Conservation (phyloP, 2,888 invertebrate genomes). For the Ischnura elegans region DNA sequence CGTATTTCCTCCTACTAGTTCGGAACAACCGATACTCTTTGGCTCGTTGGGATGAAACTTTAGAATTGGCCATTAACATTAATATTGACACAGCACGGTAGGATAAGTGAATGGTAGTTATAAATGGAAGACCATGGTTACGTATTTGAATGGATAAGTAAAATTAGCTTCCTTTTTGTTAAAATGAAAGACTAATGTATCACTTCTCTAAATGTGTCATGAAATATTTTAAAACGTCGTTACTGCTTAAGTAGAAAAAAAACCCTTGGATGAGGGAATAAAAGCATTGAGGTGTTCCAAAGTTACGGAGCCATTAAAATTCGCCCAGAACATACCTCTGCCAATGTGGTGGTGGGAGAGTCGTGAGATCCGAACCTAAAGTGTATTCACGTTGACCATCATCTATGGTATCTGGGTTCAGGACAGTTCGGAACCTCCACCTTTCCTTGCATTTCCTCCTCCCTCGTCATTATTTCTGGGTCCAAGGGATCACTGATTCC, state of each 20-base stretch:
- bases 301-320: background rate
- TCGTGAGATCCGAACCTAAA: background rate
- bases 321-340: background rate
- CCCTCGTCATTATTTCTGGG: background rate
- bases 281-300: background rate
- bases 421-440: background rate
- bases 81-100: background rate
- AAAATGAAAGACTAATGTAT: background rate
- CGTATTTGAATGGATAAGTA: background rate
- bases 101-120: background rate
- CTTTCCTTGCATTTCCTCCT: background rate
- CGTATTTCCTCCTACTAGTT: too few species aligned
- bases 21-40: too few species aligned
- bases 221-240: background rate
- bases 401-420: background rate
- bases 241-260: background rate
- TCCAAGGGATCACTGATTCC: background rate
- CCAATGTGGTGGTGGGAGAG: background rate
- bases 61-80: too few species aligned
- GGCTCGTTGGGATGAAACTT: too few species aligned
- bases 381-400: background rate
- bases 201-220: background rate
- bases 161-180: background rate
- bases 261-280: background rate
- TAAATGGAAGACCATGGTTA: background rate